These are phyloP conservation scores for Catharus ustulatus DNA, from an alignment of 2,797 vertebrate genomes.

Conservation along the genomic window DNA sequence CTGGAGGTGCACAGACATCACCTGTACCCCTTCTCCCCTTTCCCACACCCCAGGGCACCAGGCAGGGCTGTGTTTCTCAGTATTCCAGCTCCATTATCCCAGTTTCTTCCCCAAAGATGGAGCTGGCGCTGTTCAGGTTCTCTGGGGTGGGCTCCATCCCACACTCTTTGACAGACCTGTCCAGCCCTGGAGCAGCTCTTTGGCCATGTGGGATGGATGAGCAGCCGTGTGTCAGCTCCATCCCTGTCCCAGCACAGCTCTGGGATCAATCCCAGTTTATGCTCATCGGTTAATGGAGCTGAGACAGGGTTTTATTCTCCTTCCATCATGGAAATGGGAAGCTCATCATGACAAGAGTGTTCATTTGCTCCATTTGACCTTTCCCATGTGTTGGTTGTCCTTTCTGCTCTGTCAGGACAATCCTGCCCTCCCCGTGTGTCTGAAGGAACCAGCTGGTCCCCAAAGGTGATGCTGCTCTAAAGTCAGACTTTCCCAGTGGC, in stretches of 20 bases:
- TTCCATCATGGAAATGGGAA: slow-evolving; percentile 19
- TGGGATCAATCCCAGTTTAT: neutral
- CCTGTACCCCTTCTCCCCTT: neutral
- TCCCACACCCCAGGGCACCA: neutral
- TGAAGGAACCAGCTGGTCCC: neutral
- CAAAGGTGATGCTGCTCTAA: accelerated
- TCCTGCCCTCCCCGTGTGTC: neutral
- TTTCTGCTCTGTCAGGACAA: neutral
- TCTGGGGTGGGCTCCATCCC: neutral
- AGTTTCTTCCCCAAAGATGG: neutral
- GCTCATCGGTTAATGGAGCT: neutral
- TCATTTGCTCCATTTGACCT: slow-evolving; percentile 15
- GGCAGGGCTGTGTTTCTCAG: accelerated
- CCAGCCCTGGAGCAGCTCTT: neutral
- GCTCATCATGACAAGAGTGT: neutral
- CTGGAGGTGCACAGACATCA: accelerated
- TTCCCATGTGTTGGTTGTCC: neutral
- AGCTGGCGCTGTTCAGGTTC: neutral
- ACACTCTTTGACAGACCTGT: accelerated
- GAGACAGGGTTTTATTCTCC: neutral
- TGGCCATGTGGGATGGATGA: accelerated
- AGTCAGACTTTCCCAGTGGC: neutral
- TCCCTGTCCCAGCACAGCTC: neutral
- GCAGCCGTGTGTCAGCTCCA: accelerated
- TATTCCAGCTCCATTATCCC: neutral